Evolutionary conservation across 2,113 vertebrate species (phyloP).

Genomic region (Vulpes vulpes): DNA sequence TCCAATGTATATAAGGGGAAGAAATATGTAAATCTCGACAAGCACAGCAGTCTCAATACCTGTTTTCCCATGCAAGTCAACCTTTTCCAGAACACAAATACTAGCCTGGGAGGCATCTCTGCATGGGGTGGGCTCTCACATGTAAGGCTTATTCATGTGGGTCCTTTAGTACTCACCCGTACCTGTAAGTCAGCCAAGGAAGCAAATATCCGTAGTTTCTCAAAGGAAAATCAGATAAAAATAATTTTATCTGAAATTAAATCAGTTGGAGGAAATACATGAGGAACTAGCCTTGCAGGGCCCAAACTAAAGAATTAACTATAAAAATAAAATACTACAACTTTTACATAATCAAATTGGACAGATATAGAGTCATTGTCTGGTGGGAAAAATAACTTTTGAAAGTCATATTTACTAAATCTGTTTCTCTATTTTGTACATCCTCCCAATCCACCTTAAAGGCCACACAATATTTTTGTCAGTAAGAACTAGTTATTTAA

Average conservation of each 20-base stretch:
- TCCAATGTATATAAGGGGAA: background rate
- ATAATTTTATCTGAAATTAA: constrained; percentile 71
- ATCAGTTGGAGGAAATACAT: constrained; percentile 72
- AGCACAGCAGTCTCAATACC: background rate
- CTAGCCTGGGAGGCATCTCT: constrained; percentile 8
- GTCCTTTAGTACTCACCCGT: constrained; percentile 12
- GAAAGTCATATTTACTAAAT: constrained; percentile 23
- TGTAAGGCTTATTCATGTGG: constrained; percentile 38
- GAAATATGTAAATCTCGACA: background rate
- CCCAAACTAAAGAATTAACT: constrained; percentile 57
- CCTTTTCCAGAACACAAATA: background rate
- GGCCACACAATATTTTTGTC: background rate
- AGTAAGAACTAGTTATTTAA: background rate
- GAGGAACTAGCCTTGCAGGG: constrained; percentile 39
- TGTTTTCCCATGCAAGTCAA: background rate
- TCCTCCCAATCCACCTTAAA: background rate
- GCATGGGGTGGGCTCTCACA: constrained; percentile 46
- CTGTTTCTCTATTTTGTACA: background rate
- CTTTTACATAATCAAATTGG: constrained; percentile 59
- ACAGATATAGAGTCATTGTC: background rate
- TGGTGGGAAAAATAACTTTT: constrained; percentile 11
- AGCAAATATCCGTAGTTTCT: constrained; percentile 66
- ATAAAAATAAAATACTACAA: constrained; percentile 67
- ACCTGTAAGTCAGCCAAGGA: constrained; percentile 75
- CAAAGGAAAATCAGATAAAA: constrained; percentile 80